phyloP scores from a whole-genome alignment of 1,140 invertebrate genomes.

The Drosophila santomea region DNA sequence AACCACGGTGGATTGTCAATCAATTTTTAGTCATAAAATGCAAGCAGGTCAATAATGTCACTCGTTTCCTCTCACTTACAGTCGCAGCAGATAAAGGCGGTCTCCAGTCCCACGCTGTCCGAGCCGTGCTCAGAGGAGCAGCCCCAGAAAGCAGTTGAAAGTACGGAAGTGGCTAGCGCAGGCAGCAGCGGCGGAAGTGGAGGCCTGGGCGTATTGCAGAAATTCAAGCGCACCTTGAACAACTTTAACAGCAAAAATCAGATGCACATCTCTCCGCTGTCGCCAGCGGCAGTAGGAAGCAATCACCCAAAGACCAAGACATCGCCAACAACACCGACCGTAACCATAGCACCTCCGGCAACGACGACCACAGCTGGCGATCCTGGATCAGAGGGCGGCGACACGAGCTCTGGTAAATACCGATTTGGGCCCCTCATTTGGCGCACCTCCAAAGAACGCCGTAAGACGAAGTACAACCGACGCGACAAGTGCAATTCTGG shows the following conservation, averaged over 20 bases:
- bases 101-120: constrained; percentile 79
- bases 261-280: constrained; percentile 47
- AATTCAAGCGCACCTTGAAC: constrained; percentile 90
- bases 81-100: constrained; percentile 77
- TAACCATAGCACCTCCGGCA: constrained; percentile 40
- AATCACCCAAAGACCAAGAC: constrained; percentile 31
- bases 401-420: constrained; percentile 62
- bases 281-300: constrained; percentile 30
- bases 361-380: constrained; percentile 7
- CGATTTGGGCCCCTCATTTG: constrained; percentile 89
- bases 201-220: constrained; percentile 87
- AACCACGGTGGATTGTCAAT: background rate
- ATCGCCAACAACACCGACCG: constrained; percentile 83
- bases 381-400: constrained; percentile 15
- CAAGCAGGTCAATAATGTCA: background rate
- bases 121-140: constrained; percentile 14
- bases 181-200: background rate
- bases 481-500: constrained; percentile 91
- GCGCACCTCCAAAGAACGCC: constrained; percentile 89
- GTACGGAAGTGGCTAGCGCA: constrained; percentile 9
- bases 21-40: background rate
- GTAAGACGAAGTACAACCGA: constrained; percentile 89
- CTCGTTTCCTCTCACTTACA: constrained; percentile 39
- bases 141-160: constrained; percentile 18
- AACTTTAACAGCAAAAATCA: constrained; percentile 77